A percentile compares a stretch with the other conserved stretches of the same genome.
These are phyloP conservation scores for Sericinus montela DNA, from an alignment of 2,888 invertebrate genomes.

Conservation along the genomic window DNA sequence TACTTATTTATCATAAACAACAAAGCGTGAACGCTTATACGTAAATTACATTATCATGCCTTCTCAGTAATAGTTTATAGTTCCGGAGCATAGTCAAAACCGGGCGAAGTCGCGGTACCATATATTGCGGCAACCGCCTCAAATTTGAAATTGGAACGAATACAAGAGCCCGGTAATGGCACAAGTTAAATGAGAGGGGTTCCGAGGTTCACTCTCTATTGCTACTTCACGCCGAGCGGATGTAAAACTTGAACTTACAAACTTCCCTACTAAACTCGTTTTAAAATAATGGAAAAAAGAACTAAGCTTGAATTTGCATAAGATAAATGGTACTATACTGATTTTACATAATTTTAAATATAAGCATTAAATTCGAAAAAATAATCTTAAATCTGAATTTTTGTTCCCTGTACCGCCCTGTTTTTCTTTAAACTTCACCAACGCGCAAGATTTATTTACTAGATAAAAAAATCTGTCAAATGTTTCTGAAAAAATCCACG, in stretches of 20 bases:
- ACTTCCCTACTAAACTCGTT: slow-evolving; percentile 47
- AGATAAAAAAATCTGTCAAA: too few species aligned
- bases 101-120: slow-evolving; percentile 54
- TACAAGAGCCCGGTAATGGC: slow-evolving; percentile 71
- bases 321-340: too few species aligned
- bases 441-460: too few species aligned
- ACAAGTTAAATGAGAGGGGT: slow-evolving; percentile 73
- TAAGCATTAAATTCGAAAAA: too few species aligned
- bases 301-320: background rate
- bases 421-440: too few species aligned
- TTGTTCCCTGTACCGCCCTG: too few species aligned
- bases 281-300: slow-evolving; percentile 34
- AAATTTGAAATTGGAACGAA: slow-evolving; percentile 79
- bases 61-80: slow-evolving; percentile 7
- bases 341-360: too few species aligned
- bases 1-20: background rate
- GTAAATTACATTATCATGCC: slow-evolving; percentile 14
- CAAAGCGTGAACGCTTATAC: slow-evolving; percentile 11
- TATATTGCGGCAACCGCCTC: slow-evolving; percentile 66
- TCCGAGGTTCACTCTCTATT: slow-evolving; percentile 37
- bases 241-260: slow-evolving; percentile 57
- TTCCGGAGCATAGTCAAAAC: slow-evolving; percentile 5
- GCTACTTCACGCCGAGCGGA: slow-evolving; percentile 32
- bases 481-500: too few species aligned
- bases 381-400: too few species aligned